Evolutionary conservation across 1,140 invertebrate species (phyloP), one percentile per base, ranked within the genome.

Genomic region (Episyrphus balteatus): DNA sequence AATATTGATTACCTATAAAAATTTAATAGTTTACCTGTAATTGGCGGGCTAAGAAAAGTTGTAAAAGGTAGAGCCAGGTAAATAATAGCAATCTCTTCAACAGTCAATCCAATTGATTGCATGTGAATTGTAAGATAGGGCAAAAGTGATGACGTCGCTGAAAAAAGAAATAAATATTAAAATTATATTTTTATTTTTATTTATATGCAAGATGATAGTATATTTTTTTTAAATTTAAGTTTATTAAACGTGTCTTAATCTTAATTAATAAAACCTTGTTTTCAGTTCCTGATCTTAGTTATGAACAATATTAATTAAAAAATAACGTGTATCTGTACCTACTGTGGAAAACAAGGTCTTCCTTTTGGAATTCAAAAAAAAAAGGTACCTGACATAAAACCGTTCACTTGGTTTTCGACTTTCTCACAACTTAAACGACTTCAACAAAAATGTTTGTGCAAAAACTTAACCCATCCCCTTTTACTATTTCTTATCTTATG

Each of bases 91-190:
- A 88, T 86, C 72, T 92, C 84, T 55, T 85, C 81, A 46, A 88
- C 80, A 17, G 83, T 83, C 17, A 92, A 71, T 46, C 87, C 88
- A 60, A 91, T 81, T 62, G 83, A 83, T 69, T 86, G 84, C 88
- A 90, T 90, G 66, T 89, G 88, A 48, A 91, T 82, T 1, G 86
- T 86, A 50, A 91, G 68, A 63, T 88, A 91, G 0, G 88, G 87
- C 39, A 90, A 61, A 37, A 90, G 71, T 14, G 85, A 86, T 42
- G 83, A 82, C 37, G 82, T 84, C 19, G 84, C 86, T 84, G 66
- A 21, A 75, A 76, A 54, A 44, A 52, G 50, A 54, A 44, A 56
- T 54, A 53, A 32, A 40, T 47, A 51, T 41, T 39, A 51, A n/a
- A n/a, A n/a, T n/a, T n/a, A n/a, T n/a, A 38, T 38, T 31, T 12